Conservation (phyloP, 2,113 vertebrate species). For the Polypterus bichir region DNA sequence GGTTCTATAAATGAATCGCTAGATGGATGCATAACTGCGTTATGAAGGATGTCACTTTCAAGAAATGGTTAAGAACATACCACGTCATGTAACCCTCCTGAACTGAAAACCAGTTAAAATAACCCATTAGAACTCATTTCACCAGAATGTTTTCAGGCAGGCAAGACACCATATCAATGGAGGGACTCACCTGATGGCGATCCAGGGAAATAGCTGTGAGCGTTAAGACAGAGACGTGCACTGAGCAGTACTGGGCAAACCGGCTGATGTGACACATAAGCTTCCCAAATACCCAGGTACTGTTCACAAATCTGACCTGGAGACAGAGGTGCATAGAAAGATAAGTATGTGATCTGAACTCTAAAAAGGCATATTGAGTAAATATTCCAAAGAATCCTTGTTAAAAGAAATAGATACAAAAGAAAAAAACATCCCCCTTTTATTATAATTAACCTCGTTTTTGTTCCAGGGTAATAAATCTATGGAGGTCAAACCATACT, state of each 20-base stretch:
- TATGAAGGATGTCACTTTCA: no score
- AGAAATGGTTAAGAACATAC: no score
- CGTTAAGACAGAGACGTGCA: constrained; percentile 56
- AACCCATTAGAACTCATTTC: neutral
- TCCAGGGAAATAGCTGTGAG: constrained; percentile 59
- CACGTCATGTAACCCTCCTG: neutral
- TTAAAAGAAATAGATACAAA: neutral
- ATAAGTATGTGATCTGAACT: no score
- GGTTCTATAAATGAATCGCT: no score
- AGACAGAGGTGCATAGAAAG: constrained; percentile 1
- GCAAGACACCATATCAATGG: neutral
- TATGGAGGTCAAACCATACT: no score
- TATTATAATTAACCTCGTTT: no score
- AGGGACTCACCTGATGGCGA: constrained; percentile 43
- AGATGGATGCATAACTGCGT: no score
- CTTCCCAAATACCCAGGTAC: constrained; percentile 60
- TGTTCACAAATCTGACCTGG: constrained; percentile 59
- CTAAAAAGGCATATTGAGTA: no score
- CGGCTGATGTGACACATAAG: constrained; percentile 60
- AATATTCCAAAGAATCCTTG: no score
- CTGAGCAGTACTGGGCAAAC: constrained; percentile 62
- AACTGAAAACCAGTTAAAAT: neutral
- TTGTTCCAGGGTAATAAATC: no score
- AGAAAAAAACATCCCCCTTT: neutral
- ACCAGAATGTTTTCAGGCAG: neutral